Conservation (phyloP, 2,113 vertebrate genomes). For the Pterocles orientalis region DNA sequence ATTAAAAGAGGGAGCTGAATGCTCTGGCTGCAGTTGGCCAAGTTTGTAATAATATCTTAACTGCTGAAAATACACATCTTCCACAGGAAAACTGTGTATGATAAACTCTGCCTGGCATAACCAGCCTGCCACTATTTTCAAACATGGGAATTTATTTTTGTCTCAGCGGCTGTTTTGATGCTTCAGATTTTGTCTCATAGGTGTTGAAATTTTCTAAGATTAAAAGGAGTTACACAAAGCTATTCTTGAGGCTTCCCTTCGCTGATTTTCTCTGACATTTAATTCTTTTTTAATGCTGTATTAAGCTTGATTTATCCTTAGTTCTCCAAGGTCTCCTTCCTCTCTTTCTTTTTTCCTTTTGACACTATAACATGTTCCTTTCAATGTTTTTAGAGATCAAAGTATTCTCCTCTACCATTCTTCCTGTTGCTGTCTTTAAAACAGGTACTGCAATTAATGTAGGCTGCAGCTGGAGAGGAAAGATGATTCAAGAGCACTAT, state of each 20-base stretch:
- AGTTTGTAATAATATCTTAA: background rate
- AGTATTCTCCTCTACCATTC: background rate
- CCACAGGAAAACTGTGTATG: background rate
- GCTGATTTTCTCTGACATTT: background rate
- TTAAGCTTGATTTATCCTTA: slow-evolving; percentile 1
- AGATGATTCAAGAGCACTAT: background rate
- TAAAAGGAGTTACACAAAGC: background rate
- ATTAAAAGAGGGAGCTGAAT: background rate
- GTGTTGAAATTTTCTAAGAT: background rate
- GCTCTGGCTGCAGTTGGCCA: background rate
- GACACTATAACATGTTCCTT: slow-evolving; percentile 13
- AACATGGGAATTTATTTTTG: background rate
- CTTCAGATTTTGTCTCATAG: background rate
- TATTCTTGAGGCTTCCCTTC: background rate
- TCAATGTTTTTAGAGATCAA: slow-evolving; percentile 39
- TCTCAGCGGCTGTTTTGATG: background rate
- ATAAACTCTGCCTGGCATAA: background rate
- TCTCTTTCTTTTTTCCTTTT: background rate
- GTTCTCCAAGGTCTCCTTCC: background rate
- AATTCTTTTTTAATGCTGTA: background rate
- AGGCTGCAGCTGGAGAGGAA: background rate
- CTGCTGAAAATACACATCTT: background rate
- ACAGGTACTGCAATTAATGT: slow-evolving; percentile 11
- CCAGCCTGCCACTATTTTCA: background rate
- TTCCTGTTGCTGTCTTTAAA: background rate